Conservation (phyloP, 2,888 invertebrate species). For the Drosophila recens region DNA sequence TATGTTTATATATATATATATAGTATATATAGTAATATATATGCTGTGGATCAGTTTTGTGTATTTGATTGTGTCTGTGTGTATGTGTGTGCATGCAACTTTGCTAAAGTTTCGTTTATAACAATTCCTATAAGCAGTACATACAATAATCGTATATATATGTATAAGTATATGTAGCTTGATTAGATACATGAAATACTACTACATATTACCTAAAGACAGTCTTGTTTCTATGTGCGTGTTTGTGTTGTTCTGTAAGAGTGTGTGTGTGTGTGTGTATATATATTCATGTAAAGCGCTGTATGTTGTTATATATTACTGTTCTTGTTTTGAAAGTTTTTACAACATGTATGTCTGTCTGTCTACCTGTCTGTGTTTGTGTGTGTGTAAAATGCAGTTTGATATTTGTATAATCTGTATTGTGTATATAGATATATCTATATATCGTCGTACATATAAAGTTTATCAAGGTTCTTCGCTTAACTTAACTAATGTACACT, state of each 20-base stretch:
- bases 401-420: constrained; percentile 21
- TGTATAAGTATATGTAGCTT: constrained; percentile 47
- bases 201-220: constrained; percentile 77
- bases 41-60: constrained; percentile 26
- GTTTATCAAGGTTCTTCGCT: constrained; percentile 48
- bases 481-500: constrained; percentile 65
- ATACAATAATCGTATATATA: constrained; percentile 44
- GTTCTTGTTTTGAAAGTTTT: too few species aligned
- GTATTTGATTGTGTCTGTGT: constrained; percentile 20
- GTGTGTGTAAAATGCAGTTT: constrained; percentile 17
- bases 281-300: too few species aligned
- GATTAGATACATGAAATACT: constrained; percentile 71
- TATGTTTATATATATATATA: constrained; percentile 2
- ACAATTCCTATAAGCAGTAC: constrained; percentile 71
- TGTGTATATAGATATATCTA: constrained; percentile 23
- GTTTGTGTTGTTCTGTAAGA: constrained; percentile 36
- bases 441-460: constrained; percentile 31
- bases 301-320: too few species aligned
- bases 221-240: constrained; percentile 79
- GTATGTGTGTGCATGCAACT: constrained; percentile 41
- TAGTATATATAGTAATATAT: constrained; percentile 16
- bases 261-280: not conserved
- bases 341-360: constrained; percentile 32
- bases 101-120: constrained; percentile 60
- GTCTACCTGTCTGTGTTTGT: constrained; percentile 60